Percentiles rank a stretch among this genome's conserved stretches.
Conservation (phyloP, 2,113 vertebrate genomes). For the Tor tambroides region DNA sequence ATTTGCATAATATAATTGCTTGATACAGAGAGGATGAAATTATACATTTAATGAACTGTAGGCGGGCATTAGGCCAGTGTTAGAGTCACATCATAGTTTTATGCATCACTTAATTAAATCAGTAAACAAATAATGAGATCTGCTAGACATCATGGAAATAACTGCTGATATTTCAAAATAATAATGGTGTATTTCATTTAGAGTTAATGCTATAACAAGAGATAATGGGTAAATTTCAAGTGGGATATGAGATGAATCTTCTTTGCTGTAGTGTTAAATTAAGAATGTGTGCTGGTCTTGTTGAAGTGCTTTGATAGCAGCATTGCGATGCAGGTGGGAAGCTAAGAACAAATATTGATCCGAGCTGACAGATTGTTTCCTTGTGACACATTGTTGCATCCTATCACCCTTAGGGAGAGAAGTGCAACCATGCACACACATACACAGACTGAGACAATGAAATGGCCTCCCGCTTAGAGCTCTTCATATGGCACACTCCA, state of each 20-base stretch:
- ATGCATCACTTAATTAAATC: slow-evolving; percentile 9
- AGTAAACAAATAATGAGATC: slow-evolving; percentile 12
- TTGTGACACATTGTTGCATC: not conserved
- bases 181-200: not conserved
- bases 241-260: not conserved
- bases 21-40: slow-evolving; percentile 6
- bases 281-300: not conserved
- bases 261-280: not conserved
- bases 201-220: not conserved
- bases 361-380: slow-evolving; percentile 17
- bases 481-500: slow-evolving; percentile 1
- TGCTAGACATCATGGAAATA: not conserved
- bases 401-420: not conserved
- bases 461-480: not conserved
- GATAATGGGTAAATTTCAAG: not conserved
- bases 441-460: not conserved
- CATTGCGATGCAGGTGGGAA: slow-evolving; percentile 32
- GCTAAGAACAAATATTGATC: slow-evolving; percentile 31
- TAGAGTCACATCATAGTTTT: not conserved
- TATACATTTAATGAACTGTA: slow-evolving; percentile 14
- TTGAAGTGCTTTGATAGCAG: slow-evolving; percentile 1
- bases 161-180: not conserved
- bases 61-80: slow-evolving; percentile 2
- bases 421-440: not conserved
- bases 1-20: slow-evolving; percentile 41